Percentiles rank a stretch among this genome's conserved stretches.
Evolutionary conservation across 2,113 vertebrate genomes (phyloP).

Genomic region (Vireo altiloquus): DNA sequence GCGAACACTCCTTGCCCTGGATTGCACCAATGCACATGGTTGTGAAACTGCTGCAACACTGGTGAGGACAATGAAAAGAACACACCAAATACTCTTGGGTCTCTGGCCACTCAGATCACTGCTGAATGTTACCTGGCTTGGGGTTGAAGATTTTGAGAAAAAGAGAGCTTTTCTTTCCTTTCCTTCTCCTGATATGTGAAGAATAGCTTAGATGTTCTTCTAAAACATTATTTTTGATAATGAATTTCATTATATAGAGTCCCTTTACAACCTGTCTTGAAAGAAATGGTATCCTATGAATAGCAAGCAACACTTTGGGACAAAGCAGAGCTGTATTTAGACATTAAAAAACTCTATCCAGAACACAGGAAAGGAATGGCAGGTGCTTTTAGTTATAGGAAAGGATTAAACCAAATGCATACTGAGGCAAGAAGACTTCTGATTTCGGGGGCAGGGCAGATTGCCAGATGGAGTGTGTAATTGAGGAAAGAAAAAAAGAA

Average conservation of each 20-base stretch:
- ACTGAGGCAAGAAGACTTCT: neutral
- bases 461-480: neutral
- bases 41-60: neutral
- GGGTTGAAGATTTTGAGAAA: neutral
- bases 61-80: neutral
- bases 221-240: neutral
- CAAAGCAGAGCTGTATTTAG: neutral
- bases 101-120: neutral
- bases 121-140: neutral
- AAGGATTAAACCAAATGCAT: neutral
- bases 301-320: neutral
- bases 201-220: neutral
- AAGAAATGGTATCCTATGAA: neutral
- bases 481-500: neutral
- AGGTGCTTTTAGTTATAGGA: neutral
- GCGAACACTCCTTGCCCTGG: rapidly evolving
- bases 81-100: too few species aligned
- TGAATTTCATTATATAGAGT: neutral
- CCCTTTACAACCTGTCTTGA: neutral
- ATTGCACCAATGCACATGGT: too few species aligned
- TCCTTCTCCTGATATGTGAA: neutral
- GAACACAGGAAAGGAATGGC: neutral
- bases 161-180: neutral
- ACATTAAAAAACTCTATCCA: neutral
- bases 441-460: neutral